A percentile compares a stretch with the other conserved stretches of the same genome.
phyloP scores from a whole-genome alignment of 2,888 invertebrate genomes.

The Metopia argyrocephala region DNA sequence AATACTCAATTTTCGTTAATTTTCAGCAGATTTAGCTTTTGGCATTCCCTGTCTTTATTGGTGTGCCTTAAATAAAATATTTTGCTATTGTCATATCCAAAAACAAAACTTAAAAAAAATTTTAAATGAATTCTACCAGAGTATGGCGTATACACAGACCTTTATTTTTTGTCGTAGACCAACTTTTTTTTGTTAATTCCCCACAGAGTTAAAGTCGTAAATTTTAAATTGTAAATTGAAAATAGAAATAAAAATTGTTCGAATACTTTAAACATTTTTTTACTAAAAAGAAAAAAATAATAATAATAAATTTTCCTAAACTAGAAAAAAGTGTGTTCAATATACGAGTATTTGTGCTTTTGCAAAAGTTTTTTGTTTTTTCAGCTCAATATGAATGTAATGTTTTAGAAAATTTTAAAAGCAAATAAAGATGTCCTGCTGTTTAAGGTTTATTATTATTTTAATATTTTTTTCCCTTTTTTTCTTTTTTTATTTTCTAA shows the following conservation, averaged over 20 bases:
- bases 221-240: conserved; percentile 60
- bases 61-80: conserved; percentile 46
- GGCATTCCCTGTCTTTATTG: conserved; percentile 35
- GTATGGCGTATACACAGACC: background rate
- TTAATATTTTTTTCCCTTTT: background rate
- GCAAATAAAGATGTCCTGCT: conserved; percentile 57
- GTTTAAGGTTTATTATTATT: conserved; percentile 21
- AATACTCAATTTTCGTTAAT: conserved; percentile 26
- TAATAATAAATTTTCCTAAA: conserved; percentile 29
- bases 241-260: conserved; percentile 29
- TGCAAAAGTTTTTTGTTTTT: conserved; percentile 21
- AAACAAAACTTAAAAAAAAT: conserved; percentile 6
- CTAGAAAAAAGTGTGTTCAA: conserved; percentile 44
- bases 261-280: conserved; percentile 29
- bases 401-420: conserved; percentile 26
- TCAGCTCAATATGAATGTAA: conserved; percentile 6
- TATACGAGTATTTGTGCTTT: conserved; percentile 19
- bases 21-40: conserved; percentile 41
- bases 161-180: conserved; percentile 23
- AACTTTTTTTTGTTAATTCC: conserved; percentile 56
- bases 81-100: conserved; percentile 36
- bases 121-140: background rate
- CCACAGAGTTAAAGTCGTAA: conserved; percentile 60
- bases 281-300: background rate
- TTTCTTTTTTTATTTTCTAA: too few species aligned